These are phyloP conservation scores for Actinostola sp. DNA, from an alignment of 92 coral and sea anemone species.

Conservation along the genomic window DNA sequence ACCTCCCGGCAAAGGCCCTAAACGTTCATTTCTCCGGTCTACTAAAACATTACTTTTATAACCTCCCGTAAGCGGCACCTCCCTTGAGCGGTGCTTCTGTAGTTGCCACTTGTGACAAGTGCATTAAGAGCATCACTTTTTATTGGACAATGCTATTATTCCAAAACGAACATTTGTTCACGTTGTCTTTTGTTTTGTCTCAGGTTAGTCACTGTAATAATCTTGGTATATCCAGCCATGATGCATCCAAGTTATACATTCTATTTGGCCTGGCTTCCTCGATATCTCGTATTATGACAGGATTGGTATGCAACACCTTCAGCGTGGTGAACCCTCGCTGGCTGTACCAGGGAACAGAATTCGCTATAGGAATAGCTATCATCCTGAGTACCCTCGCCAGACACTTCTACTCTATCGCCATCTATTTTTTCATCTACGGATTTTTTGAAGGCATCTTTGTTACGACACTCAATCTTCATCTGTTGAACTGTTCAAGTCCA, in stretches of 20 bases:
- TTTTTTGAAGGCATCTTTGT: slow-evolving; percentile 46
- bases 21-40: no score
- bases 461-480: slow-evolving; percentile 40
- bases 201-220: slow-evolving; percentile 36
- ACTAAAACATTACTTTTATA: no score
- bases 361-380: slow-evolving; percentile 28
- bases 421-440: slow-evolving; percentile 45
- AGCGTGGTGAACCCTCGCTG: slow-evolving; percentile 33
- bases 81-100: no score
- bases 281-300: slow-evolving; percentile 39
- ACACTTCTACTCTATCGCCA: slow-evolving; percentile 23
- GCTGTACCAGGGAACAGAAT: slow-evolving; percentile 42
- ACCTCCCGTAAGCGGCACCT: no score
- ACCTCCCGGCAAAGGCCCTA: no score
- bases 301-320: slow-evolving; percentile 32
- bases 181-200: background rate
- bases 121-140: no score
- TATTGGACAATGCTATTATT: no score
- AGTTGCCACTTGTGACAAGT: no score
- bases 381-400: slow-evolving; percentile 23
- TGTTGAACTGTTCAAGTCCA: slow-evolving; percentile 31
- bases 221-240: slow-evolving; percentile 43
- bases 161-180: no score
- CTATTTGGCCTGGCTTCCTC: slow-evolving; percentile 44
- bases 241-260: slow-evolving; percentile 40